Conservation (phyloP, 2,888 invertebrate species). For the Chymomyza caudatula region DNA sequence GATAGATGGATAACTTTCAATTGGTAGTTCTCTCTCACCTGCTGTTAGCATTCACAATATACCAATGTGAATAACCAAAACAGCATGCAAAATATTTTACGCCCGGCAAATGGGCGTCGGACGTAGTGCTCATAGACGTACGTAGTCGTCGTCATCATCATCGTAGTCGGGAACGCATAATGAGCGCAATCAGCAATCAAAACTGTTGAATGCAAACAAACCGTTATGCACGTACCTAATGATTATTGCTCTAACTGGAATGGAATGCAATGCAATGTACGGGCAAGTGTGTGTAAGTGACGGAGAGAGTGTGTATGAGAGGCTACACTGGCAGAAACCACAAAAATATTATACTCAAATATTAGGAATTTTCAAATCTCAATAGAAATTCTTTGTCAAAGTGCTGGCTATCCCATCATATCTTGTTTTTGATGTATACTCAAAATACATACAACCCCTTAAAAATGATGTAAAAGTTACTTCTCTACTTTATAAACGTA, state of each 20-base stretch:
- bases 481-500: too few relatives aligned
- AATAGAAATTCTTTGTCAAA: too few relatives aligned
- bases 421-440: too few relatives aligned
- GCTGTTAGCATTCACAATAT: not conserved
- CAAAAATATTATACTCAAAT: too few relatives aligned
- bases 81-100: not conserved
- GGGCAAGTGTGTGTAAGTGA: constrained; percentile 2
- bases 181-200: constrained; percentile 56
- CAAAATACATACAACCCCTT: too few relatives aligned
- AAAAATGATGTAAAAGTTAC: too few relatives aligned
- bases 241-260: constrained; percentile 51
- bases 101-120: not conserved
- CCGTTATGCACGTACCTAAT: constrained; percentile 54
- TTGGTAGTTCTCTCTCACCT: not conserved
- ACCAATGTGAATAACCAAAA: not conserved
- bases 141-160: not conserved
- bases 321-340: not conserved
- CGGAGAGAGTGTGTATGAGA: not conserved
- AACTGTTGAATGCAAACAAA: constrained; percentile 61
- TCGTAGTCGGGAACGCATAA: constrained; percentile 9
- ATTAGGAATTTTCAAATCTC: too few relatives aligned
- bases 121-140: not conserved
- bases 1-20: not conserved
- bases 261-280: constrained; percentile 27
- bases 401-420: too few relatives aligned